These are phyloP conservation scores for Cynaeus angustus DNA, from an alignment of 2,888 invertebrate species.

Conservation along the genomic window DNA sequence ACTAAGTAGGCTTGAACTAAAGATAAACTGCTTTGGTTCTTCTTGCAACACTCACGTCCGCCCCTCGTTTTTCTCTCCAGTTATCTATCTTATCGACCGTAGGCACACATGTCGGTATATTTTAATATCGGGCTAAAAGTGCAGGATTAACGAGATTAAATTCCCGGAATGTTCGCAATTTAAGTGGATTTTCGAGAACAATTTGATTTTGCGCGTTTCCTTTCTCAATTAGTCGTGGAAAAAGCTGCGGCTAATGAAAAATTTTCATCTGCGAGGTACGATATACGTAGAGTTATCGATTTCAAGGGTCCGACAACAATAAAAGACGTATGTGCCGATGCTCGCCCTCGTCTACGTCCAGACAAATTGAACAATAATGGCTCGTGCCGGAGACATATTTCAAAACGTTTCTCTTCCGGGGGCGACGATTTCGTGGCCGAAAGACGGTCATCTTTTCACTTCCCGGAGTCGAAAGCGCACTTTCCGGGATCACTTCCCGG, in stretches of 20 bases:
- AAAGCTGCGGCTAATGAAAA: slow-evolving; percentile 29
- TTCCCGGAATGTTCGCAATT: slow-evolving; percentile 46
- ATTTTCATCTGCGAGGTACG: slow-evolving; percentile 6
- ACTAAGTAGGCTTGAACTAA: too few species aligned
- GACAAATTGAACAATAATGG: slow-evolving; percentile 38
- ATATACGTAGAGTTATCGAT: slow-evolving; percentile 14
- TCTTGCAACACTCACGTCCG: too few species aligned
- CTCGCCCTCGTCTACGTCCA: slow-evolving; percentile 20
- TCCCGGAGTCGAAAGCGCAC: not conserved
- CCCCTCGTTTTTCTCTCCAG: too few species aligned
- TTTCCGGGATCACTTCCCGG: slow-evolving; percentile 10
- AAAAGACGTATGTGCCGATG: slow-evolving; percentile 28
- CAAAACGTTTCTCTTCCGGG: slow-evolving; percentile 18
- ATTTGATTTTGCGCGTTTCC: slow-evolving; percentile 54
- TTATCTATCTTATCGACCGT: slow-evolving; percentile 15
- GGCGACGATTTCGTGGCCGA: slow-evolving; percentile 12
- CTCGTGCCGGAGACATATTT: slow-evolving; percentile 30
- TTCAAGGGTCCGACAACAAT: slow-evolving; percentile 1
- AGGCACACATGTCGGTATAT: slow-evolving; percentile 36
- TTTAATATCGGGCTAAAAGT: slow-evolving; percentile 40
- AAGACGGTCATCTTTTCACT: slow-evolving; percentile 23
- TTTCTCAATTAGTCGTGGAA: slow-evolving; percentile 41
- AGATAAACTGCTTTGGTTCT: too few species aligned
- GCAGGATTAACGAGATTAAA: slow-evolving; percentile 51
- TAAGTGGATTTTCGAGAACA: slow-evolving; percentile 53